Evolutionary conservation across 2,797 vertebrate species (phyloP).

Genomic region (Gymnodraco acuticeps): DNA sequence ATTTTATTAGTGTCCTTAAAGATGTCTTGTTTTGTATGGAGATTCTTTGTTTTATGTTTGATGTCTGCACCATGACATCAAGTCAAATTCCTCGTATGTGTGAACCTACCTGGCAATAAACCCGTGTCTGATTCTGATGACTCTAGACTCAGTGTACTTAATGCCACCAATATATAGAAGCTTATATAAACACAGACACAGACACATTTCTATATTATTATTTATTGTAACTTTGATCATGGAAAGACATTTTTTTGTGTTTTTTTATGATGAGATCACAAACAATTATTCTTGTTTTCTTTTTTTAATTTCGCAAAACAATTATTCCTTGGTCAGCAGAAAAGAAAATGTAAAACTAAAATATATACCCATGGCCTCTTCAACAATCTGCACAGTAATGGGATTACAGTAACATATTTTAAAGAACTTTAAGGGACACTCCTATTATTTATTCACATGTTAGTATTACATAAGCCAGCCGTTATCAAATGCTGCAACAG

Average conservation of each 20-base stretch:
- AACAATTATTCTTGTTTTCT: neutral
- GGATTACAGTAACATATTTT: neutral
- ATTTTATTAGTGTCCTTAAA: no score
- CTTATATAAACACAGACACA: no score
- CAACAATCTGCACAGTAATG: constrained; percentile 12
- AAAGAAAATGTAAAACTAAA: neutral
- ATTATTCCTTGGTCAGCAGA: neutral
- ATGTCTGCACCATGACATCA: no score
- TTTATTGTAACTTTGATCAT: neutral
- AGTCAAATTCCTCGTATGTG: no score
- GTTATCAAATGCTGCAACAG: constrained; percentile 29
- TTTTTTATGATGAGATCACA: neutral
- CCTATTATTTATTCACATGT: constrained; percentile 19
- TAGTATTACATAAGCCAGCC: constrained; percentile 50
- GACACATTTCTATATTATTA: no score
- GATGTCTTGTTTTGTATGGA: no score
- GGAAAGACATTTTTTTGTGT: neutral
- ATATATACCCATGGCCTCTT: neutral
- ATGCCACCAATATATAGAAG: no score
- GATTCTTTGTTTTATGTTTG: no score
- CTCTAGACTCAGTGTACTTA: no score
- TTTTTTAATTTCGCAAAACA: neutral
- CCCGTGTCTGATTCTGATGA: no score
- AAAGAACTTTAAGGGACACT: neutral
- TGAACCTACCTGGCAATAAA: no score